Conservation (phyloP, 2,797 vertebrate species). For the Distichodus sexfasciatus region DNA sequence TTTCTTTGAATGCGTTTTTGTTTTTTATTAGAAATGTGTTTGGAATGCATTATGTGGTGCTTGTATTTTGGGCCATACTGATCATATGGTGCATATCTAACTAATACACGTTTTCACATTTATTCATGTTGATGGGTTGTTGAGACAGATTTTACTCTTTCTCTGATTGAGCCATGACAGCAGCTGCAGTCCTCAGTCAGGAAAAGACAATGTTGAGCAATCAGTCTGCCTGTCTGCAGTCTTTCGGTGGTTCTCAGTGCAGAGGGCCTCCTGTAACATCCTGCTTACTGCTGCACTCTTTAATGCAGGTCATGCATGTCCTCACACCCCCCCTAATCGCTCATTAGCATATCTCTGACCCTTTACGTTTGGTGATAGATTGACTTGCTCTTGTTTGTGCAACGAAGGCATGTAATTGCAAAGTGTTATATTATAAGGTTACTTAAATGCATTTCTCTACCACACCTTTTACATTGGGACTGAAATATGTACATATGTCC, state of each 20-base stretch:
- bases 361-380: background rate
- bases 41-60: too few relatives aligned
- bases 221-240: slow-evolving; percentile 36
- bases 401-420: too few relatives aligned
- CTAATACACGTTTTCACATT: too few relatives aligned
- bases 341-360: background rate
- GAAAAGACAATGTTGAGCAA: slow-evolving; percentile 74
- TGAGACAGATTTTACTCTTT: slow-evolving; percentile 31
- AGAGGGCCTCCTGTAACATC: slow-evolving; percentile 41
- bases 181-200: slow-evolving; percentile 53
- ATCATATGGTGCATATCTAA: too few relatives aligned
- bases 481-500: too few relatives aligned
- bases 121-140: slow-evolving; percentile 46
- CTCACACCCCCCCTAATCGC: background rate
- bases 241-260: slow-evolving; percentile 12
- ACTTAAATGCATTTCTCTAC: too few relatives aligned
- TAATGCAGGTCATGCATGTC: background rate
- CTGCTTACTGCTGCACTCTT: slow-evolving; percentile 30
- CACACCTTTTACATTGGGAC: too few relatives aligned
- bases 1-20: background rate
- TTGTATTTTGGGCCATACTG: too few relatives aligned
- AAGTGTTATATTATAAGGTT: too few relatives aligned
- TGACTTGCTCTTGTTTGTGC: too few relatives aligned
- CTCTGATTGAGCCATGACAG: slow-evolving; percentile 5
- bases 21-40: background rate